A percentile compares a stretch with the other conserved stretches of the same genome.
phyloP scores from a whole-genome alignment of 2,888 invertebrate genomes.

The Hyposoter dolosus region DNA sequence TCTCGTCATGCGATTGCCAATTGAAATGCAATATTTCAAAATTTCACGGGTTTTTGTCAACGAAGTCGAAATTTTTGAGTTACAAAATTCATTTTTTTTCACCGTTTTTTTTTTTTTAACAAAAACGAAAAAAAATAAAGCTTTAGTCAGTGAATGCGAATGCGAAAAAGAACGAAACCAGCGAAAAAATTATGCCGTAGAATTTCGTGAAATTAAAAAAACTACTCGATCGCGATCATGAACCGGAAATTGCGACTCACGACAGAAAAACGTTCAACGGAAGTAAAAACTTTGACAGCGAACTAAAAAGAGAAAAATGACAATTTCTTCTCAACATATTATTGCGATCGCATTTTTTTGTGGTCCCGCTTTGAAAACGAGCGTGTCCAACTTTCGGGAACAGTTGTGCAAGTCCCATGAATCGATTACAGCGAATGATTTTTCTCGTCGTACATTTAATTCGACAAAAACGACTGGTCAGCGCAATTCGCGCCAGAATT shows the following conservation, averaged over 20 bases:
- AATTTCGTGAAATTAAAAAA: no score
- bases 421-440: slow-evolving; percentile 46
- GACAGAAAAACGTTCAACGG: neutral
- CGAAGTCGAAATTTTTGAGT: neutral
- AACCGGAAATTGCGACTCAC: slow-evolving; percentile 5
- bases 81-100: neutral
- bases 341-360: neutral
- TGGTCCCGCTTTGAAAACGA: neutral
- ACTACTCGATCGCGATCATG: no score
- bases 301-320: slow-evolving; percentile 21
- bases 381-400: neutral
- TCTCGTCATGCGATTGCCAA: no score
- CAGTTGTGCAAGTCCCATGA: slow-evolving; percentile 42
- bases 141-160: neutral
- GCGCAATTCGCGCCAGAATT: slow-evolving; percentile 39
- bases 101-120: neutral
- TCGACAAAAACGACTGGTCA: slow-evolving; percentile 24
- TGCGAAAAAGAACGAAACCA: no score
- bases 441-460: neutral
- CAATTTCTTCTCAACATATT: slow-evolving; percentile 49
- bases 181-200: no score
- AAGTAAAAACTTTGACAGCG: slow-evolving; percentile 20
- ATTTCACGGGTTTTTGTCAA: neutral
- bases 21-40: neutral
- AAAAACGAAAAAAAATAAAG: neutral